Percentiles rank a stretch among this genome's conserved stretches.
Conservation (phyloP, 2,113 vertebrate genomes). For the Psittacula cyanocephala region DNA sequence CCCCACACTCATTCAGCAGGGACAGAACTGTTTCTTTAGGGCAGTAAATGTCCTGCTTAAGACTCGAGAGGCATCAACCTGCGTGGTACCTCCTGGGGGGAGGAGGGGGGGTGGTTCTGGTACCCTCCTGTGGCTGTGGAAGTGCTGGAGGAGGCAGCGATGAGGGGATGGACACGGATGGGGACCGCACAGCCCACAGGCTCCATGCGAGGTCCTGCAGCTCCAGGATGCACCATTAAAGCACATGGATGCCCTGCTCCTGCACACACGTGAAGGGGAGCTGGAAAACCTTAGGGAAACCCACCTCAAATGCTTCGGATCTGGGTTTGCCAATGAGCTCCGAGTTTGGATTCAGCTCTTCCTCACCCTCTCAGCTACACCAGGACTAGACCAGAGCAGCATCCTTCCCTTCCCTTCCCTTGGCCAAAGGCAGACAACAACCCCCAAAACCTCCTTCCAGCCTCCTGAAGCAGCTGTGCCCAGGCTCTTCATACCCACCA, state of each 20-base stretch:
- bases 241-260: accelerated
- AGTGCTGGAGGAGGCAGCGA: not conserved
- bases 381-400: not conserved
- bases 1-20: accelerated
- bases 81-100: accelerated
- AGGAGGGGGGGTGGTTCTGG: not conserved
- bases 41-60: accelerated
- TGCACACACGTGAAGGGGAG: not conserved
- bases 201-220: not conserved
- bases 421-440: not conserved
- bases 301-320: accelerated
- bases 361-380: not conserved
- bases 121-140: not conserved
- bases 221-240: not conserved
- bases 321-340: not conserved
- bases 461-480: not conserved
- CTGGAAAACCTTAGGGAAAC: accelerated
- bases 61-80: not conserved
- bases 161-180: accelerated
- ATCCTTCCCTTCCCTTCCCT: not conserved
- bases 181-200: not conserved
- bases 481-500: not conserved
- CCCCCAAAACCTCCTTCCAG: not conserved
- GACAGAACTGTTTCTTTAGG: accelerated
- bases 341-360: not conserved